Conservation (phyloP, 1,140 invertebrate genomes). For the Pentalonia nigronervosa region DNA sequence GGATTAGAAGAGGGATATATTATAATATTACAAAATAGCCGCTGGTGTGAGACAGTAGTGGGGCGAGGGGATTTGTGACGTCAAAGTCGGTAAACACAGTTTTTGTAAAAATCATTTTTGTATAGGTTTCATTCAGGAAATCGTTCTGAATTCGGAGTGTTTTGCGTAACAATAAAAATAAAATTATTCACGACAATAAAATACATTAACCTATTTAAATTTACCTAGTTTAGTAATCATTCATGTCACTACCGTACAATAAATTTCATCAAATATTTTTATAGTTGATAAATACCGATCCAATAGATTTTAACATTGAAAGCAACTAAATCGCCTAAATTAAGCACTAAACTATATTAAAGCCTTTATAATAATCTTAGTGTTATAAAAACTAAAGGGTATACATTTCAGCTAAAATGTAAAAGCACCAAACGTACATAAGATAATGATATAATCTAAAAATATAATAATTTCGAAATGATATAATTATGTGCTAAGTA, state of each 20-base stretch:
- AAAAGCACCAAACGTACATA: constrained; percentile 32
- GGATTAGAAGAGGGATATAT: background rate
- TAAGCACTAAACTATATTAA: constrained; percentile 35
- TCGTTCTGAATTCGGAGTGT: background rate
- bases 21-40: background rate
- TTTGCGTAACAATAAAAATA: background rate
- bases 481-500: constrained; percentile 43
- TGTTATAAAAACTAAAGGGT: background rate
- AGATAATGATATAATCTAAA: constrained; percentile 14
- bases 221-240: background rate
- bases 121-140: background rate
- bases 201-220: background rate
- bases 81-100: background rate
- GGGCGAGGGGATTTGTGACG: background rate
- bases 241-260: background rate
- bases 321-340: constrained; percentile 16
- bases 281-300: background rate
- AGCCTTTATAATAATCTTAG: constrained; percentile 31
- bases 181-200: background rate
- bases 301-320: constrained; percentile 23
- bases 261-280: constrained; percentile 8
- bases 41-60: background rate
- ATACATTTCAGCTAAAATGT: background rate
- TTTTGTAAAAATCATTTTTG: background rate
- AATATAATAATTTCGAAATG: constrained; percentile 34